Conservation (phyloP, 2,797 vertebrate species). For the Manis javanica region DNA sequence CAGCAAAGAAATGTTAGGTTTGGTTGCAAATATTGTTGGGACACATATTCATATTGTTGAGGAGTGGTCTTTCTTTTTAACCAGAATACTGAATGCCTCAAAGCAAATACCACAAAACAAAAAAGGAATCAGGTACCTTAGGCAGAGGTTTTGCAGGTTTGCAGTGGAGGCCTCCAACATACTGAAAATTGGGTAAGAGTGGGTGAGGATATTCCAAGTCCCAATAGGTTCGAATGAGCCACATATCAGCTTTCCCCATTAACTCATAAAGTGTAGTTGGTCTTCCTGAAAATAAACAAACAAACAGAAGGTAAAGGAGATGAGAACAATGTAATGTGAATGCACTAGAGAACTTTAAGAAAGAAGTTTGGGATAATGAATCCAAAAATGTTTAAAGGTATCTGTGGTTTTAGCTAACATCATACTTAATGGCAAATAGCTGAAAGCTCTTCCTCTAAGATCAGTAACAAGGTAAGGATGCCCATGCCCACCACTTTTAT, state of each 20-base stretch:
- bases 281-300: slow-evolving; percentile 78
- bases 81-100: not conserved
- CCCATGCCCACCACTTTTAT: too few species aligned
- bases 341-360: not conserved
- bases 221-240: slow-evolving; percentile 93
- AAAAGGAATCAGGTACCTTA: slow-evolving; percentile 78
- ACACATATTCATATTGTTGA: not conserved
- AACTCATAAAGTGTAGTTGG: slow-evolving; percentile 87
- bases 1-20: not conserved
- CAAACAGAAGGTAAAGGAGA: too few species aligned
- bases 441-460: too few species aligned
- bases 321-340: not conserved
- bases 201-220: slow-evolving; percentile 93
- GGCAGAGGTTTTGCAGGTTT: slow-evolving; percentile 91
- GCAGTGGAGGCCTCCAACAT: slow-evolving; percentile 93
- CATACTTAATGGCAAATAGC: too few species aligned
- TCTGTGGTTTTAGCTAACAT: too few species aligned
- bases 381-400: not conserved
- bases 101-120: not conserved
- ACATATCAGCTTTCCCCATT: slow-evolving; percentile 91
- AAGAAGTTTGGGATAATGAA: not conserved
- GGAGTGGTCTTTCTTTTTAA: not conserved
- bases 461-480: too few species aligned
- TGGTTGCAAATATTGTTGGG: not conserved
- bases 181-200: slow-evolving; percentile 93